Conservation (phyloP, 1,140 invertebrate species). For the Trissolcus basalis region DNA sequence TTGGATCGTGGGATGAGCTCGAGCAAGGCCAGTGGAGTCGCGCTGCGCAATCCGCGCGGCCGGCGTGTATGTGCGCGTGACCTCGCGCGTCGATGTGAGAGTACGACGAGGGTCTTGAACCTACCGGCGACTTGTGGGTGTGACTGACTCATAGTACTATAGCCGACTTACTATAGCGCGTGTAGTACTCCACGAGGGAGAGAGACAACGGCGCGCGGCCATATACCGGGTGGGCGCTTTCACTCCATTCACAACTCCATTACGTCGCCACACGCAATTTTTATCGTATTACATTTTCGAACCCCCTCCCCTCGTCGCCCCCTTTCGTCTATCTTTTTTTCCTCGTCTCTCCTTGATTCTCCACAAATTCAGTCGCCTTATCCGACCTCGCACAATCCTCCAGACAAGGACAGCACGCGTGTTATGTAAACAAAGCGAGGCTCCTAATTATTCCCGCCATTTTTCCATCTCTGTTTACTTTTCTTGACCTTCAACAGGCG, state of each 20-base stretch:
- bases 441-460: too few relatives aligned
- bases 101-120: constrained; percentile 73
- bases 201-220: constrained; percentile 15
- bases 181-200: constrained; percentile 62
- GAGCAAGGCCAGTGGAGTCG: constrained; percentile 65
- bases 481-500: too few relatives aligned
- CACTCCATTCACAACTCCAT: constrained; percentile 48
- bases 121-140: constrained; percentile 72
- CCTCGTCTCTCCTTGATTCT: neutral
- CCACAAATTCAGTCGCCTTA: neutral
- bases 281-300: constrained; percentile 19
- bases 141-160: constrained; percentile 76
- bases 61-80: constrained; percentile 60
- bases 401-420: too few relatives aligned
- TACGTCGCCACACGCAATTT: constrained; percentile 26
- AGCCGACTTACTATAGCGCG: constrained; percentile 74
- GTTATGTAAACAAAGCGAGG: too few relatives aligned
- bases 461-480: too few relatives aligned
- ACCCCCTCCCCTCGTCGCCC: too few relatives aligned
- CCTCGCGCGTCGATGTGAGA: constrained; percentile 58
- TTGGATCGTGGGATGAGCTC: constrained; percentile 44
- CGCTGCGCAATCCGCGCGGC: constrained; percentile 35
- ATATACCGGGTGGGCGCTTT: constrained; percentile 41
- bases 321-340: too few relatives aligned
- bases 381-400: too few relatives aligned